These are phyloP conservation scores for Chloroclysta siterata DNA, from an alignment of 2,888 invertebrate genomes.

Conservation along the genomic window DNA sequence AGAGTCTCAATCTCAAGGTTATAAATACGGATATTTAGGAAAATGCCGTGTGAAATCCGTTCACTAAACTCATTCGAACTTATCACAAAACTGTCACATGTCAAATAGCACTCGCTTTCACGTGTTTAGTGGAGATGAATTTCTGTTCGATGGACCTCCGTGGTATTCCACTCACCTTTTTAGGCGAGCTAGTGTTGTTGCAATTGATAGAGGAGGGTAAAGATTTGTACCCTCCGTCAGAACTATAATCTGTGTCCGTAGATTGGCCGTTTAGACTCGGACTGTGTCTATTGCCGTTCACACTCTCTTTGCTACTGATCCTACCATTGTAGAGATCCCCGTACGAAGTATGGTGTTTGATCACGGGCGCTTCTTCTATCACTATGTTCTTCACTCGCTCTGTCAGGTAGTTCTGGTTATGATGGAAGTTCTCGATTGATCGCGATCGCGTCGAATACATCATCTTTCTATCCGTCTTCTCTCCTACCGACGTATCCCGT, in stretches of 20 bases:
- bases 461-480: constrained; percentile 64
- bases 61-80: constrained; percentile 44
- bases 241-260: constrained; percentile 81
- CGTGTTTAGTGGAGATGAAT: constrained; percentile 74
- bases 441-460: constrained; percentile 72
- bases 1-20: constrained; percentile 5
- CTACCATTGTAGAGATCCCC: constrained; percentile 77
- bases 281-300: constrained; percentile 73
- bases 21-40: constrained; percentile 13
- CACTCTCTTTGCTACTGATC: constrained; percentile 76
- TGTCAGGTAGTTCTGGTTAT: constrained; percentile 54
- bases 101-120: constrained; percentile 77
- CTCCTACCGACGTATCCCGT: constrained; percentile 72
- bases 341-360: constrained; percentile 79
- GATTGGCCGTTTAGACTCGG: constrained; percentile 76
- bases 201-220: constrained; percentile 81
- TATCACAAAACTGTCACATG: constrained; percentile 48
- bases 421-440: constrained; percentile 81
- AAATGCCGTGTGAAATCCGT: constrained; percentile 16
- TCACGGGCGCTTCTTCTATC: constrained; percentile 65
- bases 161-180: constrained; percentile 79
- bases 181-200: constrained; percentile 65
- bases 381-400: constrained; percentile 64
- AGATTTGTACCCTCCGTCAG: constrained; percentile 82
- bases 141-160: constrained; percentile 78